These are phyloP conservation scores for Amblyraja radiata DNA, from an alignment of 2,797 vertebrate species.

Conservation along the genomic window DNA sequence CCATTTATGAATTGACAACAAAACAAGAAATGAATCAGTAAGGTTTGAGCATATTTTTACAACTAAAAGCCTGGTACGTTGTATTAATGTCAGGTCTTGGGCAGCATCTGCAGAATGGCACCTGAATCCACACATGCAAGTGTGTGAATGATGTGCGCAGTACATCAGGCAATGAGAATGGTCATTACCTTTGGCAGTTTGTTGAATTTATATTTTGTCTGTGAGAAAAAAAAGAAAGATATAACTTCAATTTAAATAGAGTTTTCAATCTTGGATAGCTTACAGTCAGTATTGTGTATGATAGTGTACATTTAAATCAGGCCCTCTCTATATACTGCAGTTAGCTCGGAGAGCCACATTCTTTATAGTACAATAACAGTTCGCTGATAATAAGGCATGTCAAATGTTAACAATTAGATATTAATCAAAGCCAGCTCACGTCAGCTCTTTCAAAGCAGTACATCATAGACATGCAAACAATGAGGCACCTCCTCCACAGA, in stretches of 20 bases:
- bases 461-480: conserved; percentile 90
- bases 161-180: background rate
- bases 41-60: background rate
- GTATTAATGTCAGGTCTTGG: background rate
- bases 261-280: background rate
- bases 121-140: background rate
- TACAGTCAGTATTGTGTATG: background rate
- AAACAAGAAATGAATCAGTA: background rate
- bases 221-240: background rate
- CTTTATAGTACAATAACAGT: conserved; percentile 50
- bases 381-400: conserved; percentile 54
- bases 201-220: background rate
- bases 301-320: background rate
- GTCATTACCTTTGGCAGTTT: background rate
- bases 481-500: conserved; percentile 47
- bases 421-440: conserved; percentile 81
- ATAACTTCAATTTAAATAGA: conserved; percentile 7
- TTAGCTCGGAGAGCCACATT: conserved; percentile 55
- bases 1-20: background rate
- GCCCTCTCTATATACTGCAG: conserved; percentile 46
- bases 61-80: background rate
- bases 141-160: background rate
- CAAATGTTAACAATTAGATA: conserved; percentile 82
- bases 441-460: conserved; percentile 77
- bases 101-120: background rate